Evolutionary conservation across 2,797 vertebrate genomes (phyloP).

Genomic region (Lagocephalus sceleratus): DNA sequence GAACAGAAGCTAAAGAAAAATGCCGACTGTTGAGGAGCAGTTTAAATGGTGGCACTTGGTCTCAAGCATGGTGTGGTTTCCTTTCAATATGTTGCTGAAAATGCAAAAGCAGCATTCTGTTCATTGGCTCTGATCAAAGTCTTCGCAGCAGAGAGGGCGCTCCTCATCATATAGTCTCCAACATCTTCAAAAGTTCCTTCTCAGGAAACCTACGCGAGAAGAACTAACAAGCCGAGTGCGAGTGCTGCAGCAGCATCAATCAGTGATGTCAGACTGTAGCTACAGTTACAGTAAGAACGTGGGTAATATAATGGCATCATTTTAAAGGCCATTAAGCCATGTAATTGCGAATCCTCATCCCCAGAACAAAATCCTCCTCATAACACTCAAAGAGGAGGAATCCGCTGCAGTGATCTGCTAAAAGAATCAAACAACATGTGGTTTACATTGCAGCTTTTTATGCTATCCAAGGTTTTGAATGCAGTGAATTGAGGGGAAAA

Average conservation of each 20-base stretch:
- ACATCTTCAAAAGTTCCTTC: conserved; percentile 53
- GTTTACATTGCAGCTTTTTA: too few species aligned
- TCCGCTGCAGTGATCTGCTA: too few species aligned
- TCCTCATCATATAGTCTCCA: conserved; percentile 59
- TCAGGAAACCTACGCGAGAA: conserved; percentile 46
- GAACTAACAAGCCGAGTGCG: conserved; percentile 60
- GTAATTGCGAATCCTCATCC: background rate
- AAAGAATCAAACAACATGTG: too few species aligned
- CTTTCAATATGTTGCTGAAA: conserved; percentile 35
- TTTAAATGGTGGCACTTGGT: conserved; percentile 16
- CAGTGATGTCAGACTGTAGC: conserved; percentile 53
- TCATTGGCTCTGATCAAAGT: conserved; percentile 45
- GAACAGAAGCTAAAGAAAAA: conserved; percentile 15
- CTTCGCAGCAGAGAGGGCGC: conserved; percentile 25
- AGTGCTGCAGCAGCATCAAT: conserved; percentile 40
- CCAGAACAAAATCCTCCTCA: conserved; percentile 30
- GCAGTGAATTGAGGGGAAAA: too few species aligned
- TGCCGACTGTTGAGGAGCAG: background rate
- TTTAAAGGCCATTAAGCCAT: conserved; percentile 33
- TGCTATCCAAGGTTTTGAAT: too few species aligned
- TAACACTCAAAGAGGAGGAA: background rate
- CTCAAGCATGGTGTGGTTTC: conserved; percentile 16
- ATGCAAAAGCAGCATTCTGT: conserved; percentile 38
- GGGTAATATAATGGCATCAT: conserved; percentile 40
- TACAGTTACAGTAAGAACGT: conserved; percentile 39